A percentile compares a stretch with the other conserved stretches of the same genome.
Conservation (phyloP, 2,797 vertebrate genomes). For the Danio kyathit region DNA sequence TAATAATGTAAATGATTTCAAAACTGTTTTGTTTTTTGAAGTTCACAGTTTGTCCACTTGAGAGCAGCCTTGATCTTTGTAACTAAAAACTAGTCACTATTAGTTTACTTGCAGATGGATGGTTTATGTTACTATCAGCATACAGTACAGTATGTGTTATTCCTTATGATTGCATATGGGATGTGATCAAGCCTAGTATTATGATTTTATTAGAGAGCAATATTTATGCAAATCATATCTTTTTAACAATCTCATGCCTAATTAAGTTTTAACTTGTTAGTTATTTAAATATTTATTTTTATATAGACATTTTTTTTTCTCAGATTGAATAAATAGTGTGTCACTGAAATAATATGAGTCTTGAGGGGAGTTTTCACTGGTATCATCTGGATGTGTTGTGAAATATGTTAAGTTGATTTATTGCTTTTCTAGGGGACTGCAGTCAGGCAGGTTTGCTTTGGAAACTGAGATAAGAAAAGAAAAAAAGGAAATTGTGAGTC, state of each 20-base stretch:
- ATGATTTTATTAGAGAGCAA: constrained; percentile 12
- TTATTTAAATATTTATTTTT: background rate
- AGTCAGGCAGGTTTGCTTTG: constrained; percentile 9
- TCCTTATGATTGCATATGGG: background rate
- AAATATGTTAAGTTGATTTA: constrained; percentile 31
- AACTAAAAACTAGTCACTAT: background rate
- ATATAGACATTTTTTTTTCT: background rate
- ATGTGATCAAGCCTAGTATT: background rate
- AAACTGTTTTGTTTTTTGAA: background rate
- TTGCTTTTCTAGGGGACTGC: background rate
- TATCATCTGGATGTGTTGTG: constrained; percentile 4
- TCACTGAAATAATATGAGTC: background rate
- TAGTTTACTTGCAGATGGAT: background rate
- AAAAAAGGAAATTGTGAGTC: constrained; percentile 22
- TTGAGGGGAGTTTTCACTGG: background rate
- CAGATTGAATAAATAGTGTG: background rate
- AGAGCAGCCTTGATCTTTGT: constrained; percentile 50
- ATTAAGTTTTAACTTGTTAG: background rate
- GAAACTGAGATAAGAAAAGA: background rate
- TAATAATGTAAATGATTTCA: background rate
- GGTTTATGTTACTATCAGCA: constrained; percentile 5
- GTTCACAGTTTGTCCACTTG: constrained; percentile 14
- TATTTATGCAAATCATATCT: background rate
- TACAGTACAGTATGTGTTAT: background rate
- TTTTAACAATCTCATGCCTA: background rate